A percentile compares a stretch with the other conserved stretches of the same genome.
phyloP scores from a whole-genome alignment of 2,797 vertebrate genomes.

The Chaetodon trifasciatus region DNA sequence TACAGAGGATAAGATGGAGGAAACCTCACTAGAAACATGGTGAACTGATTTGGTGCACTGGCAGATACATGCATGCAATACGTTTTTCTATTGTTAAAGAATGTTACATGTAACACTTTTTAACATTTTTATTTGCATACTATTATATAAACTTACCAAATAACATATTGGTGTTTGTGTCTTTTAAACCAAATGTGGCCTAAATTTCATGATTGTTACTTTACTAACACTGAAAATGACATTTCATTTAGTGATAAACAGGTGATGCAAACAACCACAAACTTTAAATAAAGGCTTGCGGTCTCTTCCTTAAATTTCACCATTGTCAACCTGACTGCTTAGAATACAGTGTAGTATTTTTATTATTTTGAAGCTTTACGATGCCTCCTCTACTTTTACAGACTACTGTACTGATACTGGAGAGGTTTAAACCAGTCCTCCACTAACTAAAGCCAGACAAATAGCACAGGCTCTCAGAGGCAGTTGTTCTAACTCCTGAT shows the following conservation, averaged over 20 bases:
- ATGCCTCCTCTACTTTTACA: background rate
- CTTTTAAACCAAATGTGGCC: too few species aligned
- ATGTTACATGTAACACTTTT: background rate
- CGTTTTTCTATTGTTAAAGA: background rate
- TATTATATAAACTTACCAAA: background rate
- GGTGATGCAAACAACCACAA: too few species aligned
- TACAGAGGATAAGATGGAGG: background rate
- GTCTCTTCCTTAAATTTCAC: too few species aligned
- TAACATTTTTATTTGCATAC: background rate
- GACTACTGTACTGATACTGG: background rate
- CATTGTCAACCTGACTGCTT: background rate
- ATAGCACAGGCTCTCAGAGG: background rate
- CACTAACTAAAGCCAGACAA: background rate
- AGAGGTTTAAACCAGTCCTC: background rate
- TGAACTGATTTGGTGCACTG: background rate
- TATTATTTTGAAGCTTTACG: background rate
- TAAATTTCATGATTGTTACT: too few species aligned
- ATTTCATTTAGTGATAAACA: too few species aligned
- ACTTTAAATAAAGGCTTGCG: background rate
- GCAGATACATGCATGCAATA: background rate
- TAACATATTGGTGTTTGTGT: too few species aligned
- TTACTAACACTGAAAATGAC: too few species aligned
- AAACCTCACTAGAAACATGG: background rate
- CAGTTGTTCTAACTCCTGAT: slow-evolving; percentile 14
- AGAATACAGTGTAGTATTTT: background rate